Evolutionary conservation across 2,888 invertebrate species (phyloP).

Genomic region (Coleophora deauratella): DNA sequence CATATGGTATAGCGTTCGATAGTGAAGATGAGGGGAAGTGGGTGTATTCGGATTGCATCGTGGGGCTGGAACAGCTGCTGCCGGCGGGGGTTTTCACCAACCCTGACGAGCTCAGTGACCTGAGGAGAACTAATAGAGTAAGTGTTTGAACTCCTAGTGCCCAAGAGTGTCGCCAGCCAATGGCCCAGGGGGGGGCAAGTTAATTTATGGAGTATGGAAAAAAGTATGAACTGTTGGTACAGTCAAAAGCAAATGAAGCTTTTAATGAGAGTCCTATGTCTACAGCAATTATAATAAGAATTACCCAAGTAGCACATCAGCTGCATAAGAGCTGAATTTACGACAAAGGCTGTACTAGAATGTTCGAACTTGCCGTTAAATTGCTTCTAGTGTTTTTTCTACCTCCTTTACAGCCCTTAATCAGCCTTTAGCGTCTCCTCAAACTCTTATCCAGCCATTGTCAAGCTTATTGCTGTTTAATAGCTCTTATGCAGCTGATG

Average conservation of each 20-base stretch:
- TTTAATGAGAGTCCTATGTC: background rate
- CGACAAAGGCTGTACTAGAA: no score
- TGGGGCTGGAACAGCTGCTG: conserved; percentile 44
- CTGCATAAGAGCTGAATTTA: no score
- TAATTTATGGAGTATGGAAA: background rate
- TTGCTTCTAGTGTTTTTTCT: no score
- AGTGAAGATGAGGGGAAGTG: conserved; percentile 19
- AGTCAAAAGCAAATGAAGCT: background rate
- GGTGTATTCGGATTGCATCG: conserved; percentile 35
- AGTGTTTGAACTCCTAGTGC: conserved; percentile 1
- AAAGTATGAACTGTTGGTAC: no score
- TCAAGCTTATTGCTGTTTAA: no score
- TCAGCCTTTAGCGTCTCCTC: no score
- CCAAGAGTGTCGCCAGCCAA: background rate
- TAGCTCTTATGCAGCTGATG: background rate
- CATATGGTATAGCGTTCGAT: conserved; percentile 37
- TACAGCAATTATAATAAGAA: background rate
- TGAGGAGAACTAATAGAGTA: conserved; percentile 35
- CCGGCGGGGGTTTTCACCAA: conserved; percentile 50
- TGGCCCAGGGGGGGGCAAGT: background rate
- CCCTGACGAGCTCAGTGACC: conserved; percentile 47
- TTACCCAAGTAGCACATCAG: no score
- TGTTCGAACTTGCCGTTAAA: no score
- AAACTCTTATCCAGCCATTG: no score
- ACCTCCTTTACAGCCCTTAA: no score